Evolutionary conservation across 1,140 invertebrate genomes (phyloP).

Genomic region (Reticulitermes speratus): DNA sequence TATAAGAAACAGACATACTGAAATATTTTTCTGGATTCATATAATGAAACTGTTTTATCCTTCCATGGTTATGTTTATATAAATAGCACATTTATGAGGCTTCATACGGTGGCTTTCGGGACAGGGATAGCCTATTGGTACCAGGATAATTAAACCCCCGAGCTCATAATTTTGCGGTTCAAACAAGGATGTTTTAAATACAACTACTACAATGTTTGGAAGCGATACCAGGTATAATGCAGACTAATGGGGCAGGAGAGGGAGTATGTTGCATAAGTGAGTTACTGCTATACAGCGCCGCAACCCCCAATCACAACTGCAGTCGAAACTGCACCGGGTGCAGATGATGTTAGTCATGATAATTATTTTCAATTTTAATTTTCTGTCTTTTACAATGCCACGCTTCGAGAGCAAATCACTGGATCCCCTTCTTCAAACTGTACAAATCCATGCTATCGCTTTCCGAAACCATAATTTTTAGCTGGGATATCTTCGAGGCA

Average conservation of each 20-base stretch:
- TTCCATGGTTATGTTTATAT: neutral
- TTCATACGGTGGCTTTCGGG: neutral
- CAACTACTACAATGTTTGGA: conserved; percentile 15
- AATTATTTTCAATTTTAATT: neutral
- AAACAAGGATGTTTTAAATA: conserved; percentile 18
- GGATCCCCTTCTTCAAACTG: too few species aligned
- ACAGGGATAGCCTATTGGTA: neutral
- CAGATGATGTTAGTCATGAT: neutral
- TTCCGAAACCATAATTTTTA: too few species aligned
- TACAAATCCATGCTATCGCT: too few species aligned
- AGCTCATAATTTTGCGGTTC: conserved; percentile 29
- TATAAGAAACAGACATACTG: neutral
- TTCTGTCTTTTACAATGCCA: too few species aligned
- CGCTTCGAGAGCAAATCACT: too few species aligned
- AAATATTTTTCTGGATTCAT: neutral
- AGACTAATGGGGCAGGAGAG: conserved; percentile 15
- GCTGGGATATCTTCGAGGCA: too few species aligned
- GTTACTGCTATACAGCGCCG: neutral
- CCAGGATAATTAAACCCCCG: conserved; percentile 18
- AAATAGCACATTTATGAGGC: conserved; percentile 16
- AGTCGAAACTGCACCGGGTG: conserved; percentile 10
- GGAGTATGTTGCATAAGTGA: neutral
- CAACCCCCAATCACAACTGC: conserved; percentile 16
- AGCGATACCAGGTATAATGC: conserved; percentile 23
- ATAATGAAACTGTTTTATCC: neutral